Evolutionary conservation across 2,888 invertebrate genomes (phyloP), one percentile per base, ranked within the genome.

Genomic region (Laothoe populi): DNA sequence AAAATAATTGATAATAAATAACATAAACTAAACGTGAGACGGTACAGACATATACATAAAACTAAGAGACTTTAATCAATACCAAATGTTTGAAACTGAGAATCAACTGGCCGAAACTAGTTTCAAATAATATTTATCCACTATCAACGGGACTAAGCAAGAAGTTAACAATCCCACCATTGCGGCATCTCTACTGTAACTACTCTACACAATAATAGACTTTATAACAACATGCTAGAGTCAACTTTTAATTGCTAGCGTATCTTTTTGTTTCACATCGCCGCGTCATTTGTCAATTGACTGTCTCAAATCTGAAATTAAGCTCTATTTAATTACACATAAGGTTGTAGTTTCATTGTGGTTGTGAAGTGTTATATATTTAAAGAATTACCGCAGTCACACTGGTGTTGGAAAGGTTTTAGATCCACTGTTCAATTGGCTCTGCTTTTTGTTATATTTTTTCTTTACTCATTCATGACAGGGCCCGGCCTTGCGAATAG

Each of bases 81-180:
- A 78, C 72, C 74, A 78, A 77, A 74, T 73, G 77, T 79, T 82
- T 74, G 67, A 69, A 84, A 83, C 82, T 79, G 66, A 61, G 75
- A 81, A 82, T 81, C 80, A 82, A 81, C 83, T 72, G 70, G 70
- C 76, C 75, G 69, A 79, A 87, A 85, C 82, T 78, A 80, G 79
- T 85, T 81, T 70, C 70, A 74, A 81, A 85, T 86, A 85, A 83
- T 86, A 87, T 86, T 87, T 88, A 86, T 84, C 77, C 81, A 75
- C 77, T 80, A 81, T 83, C 81, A 53, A 19, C 35, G 35, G 53
- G 78, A 74, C 73, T 73, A 81, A 83, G 86, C 86, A 85, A 81
- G 75, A 84, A 84, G 76, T 83, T 83, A 74, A 71, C 68, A 67
- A 80, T 76, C 72, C 77, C 68, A 63, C 63, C 60, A 64, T 70